Base-by-base conservation (phyloP, 2,888 invertebrate genomes). In the Tribolium freemani region DNA sequence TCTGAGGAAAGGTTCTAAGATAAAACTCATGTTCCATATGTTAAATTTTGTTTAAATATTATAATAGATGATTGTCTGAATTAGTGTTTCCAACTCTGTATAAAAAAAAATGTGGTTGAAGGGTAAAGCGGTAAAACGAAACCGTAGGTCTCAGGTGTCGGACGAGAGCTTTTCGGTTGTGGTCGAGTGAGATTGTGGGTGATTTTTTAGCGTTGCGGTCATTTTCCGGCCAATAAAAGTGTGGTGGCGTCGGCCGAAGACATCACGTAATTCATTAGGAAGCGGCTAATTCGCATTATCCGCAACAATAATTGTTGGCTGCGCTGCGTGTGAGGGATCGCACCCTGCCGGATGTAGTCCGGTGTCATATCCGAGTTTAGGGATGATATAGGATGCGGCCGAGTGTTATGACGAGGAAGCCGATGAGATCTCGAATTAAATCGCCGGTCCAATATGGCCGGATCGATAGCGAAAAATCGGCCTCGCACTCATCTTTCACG, bases 191-290 rank as follows among this genome's bases (percentile, higher is more conserved):
- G 66, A 46, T 54, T 66, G 46, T 54, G 53, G 53, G 57, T 50
- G 46, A 50, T 57, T 68, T 68, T 68, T 68, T 57, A 30, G 13
- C 10, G 48, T 48, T 31, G 48, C 50, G 57, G 57, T 10, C 68
- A 21, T 68, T 68, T 57, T 68, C 57, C 68, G 68, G 68, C 8
- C 50, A 58, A 68, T 68, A 68, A 50, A 68, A 30, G 48, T 6
- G 68, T 3, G 38, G 3, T 38, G 38, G 38, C 9, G 3, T 38
- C 9, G 8, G 38, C n/a, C n/a, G 38, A 64, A 68, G 72, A 69
- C 70, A 70, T 77, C 77, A 79, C 78, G 80, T 78, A 79, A 77
- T 80, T 80, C 77, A 78, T 80, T 78, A 79, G 73, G 69, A 74
- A 74, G 75, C 75, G 74, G 76, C 66, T 78, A 78, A 79, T 78